Conservation (phyloP, 2,113 vertebrate genomes). For the Eubucco bourcierii region DNA sequence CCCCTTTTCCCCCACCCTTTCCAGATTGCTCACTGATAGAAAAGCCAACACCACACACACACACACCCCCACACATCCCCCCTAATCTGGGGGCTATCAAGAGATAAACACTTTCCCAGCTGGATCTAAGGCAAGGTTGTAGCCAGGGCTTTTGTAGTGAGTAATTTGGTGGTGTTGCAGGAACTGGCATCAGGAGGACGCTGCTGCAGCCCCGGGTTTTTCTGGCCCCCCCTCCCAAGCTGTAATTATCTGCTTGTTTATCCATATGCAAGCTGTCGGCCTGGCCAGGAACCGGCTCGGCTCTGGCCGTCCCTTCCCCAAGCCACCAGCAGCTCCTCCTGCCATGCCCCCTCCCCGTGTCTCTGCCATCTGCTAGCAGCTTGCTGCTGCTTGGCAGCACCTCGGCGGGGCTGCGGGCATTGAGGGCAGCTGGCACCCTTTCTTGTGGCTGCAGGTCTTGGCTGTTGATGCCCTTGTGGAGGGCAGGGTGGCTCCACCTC, state of each 20-base stretch:
- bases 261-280: constrained; percentile 57
- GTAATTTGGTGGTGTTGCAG: background rate
- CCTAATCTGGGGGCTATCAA: background rate
- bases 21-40: background rate
- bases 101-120: constrained; percentile 47
- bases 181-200: constrained; percentile 28
- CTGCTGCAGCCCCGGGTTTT: background rate
- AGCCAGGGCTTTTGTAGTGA: constrained; percentile 4
- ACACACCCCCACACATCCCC: too few species aligned
- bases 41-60: background rate
- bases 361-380: constrained; percentile 49
- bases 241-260: constrained; percentile 26
- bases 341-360: background rate
- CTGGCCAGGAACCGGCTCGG: background rate
- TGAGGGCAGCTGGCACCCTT: background rate
- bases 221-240: background rate
- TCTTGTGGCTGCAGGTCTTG: background rate
- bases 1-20: background rate
- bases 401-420: accelerated
- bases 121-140: background rate
- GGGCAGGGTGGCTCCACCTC: background rate
- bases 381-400: background rate
- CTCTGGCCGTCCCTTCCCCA: background rate
- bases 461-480: accelerated
- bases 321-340: background rate